Conservation (phyloP, 2,888 invertebrate species). For the Adelognathus sp. region DNA sequence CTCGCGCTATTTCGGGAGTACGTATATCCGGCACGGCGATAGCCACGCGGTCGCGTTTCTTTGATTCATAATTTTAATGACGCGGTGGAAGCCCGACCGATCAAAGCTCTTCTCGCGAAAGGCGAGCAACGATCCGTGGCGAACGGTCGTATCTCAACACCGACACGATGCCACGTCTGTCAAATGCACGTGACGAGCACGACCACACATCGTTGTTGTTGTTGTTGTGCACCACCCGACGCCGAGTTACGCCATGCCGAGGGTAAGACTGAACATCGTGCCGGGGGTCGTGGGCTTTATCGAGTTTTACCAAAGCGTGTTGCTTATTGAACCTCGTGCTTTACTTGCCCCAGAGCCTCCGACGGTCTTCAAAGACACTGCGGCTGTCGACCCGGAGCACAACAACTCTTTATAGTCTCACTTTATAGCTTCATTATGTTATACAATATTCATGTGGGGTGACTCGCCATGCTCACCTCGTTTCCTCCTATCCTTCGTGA, state of each 20-base stretch:
- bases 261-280: conserved; percentile 3
- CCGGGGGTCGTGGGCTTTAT: conserved; percentile 27
- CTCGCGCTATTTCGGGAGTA: conserved; percentile 37
- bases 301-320: conserved; percentile 39
- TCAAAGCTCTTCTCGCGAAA: conserved; percentile 13
- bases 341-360: conserved; percentile 4
- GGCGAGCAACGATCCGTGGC: neutral
- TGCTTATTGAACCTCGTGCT: conserved; percentile 22
- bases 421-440: neutral
- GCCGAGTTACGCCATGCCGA: neutral
- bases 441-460: neutral
- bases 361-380: conserved; percentile 45
- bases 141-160: neutral
- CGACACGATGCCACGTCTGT: neutral
- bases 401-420: conserved; percentile 20
- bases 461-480: neutral
- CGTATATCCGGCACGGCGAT: conserved; percentile 17
- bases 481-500: neutral
- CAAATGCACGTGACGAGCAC: neutral
- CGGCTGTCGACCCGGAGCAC: conserved; percentile 13
- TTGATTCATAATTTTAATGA: conserved; percentile 49
- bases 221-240: neutral
- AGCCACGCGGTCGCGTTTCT: conserved; percentile 20
- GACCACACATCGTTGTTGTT: too few species aligned
- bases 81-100: conserved; percentile 5